Evolutionary conservation across 2,888 invertebrate species (phyloP).

Genomic region (Hymenopus coronatus): DNA sequence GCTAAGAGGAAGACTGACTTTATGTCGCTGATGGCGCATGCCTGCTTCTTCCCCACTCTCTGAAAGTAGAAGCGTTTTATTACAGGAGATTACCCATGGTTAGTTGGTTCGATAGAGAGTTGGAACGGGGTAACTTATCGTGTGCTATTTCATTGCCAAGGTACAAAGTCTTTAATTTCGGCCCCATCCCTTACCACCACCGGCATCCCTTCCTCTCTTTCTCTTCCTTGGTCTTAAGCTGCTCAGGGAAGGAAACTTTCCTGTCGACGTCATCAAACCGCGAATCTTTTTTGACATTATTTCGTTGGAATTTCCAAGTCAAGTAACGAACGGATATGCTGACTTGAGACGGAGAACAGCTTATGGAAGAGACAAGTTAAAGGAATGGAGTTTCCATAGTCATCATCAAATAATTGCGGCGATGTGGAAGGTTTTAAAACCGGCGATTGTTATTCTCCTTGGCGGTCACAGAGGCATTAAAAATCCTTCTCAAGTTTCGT

Average conservation of each 20-base stretch:
- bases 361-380: neutral
- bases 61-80: neutral
- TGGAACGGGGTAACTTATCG: neutral
- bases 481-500: neutral
- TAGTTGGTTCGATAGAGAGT: neutral
- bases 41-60: neutral
- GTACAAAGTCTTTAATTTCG: neutral
- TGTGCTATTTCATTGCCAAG: neutral
- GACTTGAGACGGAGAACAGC: neutral
- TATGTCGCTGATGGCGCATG: too few relatives aligned
- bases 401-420: constrained; percentile 2
- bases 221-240: neutral
- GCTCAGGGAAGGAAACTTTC: neutral
- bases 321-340: neutral
- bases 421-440: neutral
- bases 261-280: constrained; percentile 1
- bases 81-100: neutral
- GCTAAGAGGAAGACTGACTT: neutral
- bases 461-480: neutral
- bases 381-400: neutral
- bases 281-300: constrained; percentile 11
- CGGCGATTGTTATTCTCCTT: neutral
- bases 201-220: neutral
- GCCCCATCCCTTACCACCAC: neutral
- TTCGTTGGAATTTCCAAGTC: neutral